Evolutionary conservation across 2,113 vertebrate genomes (phyloP).

Genomic region (Phyllostomus discolor): DNA sequence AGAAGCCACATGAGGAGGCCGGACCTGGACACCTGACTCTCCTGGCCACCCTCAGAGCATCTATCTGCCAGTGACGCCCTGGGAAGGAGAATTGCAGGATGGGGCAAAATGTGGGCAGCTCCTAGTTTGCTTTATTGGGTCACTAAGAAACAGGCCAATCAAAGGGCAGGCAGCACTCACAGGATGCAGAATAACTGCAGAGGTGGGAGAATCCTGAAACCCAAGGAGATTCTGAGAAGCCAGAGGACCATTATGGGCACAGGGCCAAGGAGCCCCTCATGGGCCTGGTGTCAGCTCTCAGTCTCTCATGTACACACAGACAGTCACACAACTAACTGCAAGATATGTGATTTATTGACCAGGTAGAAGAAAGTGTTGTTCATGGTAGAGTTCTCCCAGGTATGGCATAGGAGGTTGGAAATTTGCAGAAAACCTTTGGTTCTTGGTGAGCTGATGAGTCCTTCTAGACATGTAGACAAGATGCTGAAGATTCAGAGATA

Average conservation of each 20-base stretch:
- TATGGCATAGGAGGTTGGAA: not conserved
- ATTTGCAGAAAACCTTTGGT: not conserved
- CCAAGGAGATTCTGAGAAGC: not conserved
- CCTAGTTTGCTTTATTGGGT: too few species aligned
- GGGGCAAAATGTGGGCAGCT: not conserved
- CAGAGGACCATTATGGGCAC: not conserved
- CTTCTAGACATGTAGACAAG: not conserved
- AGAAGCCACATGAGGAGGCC: not conserved
- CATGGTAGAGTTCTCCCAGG: not conserved
- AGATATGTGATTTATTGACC: slow-evolving; percentile 31
- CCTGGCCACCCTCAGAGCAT: not conserved
- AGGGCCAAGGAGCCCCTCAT: not conserved
- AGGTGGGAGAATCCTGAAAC: not conserved
- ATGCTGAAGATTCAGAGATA: not conserved
- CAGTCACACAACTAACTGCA: not conserved
- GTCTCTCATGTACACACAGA: not conserved
- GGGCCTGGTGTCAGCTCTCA: accelerated
- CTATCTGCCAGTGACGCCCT: not conserved
- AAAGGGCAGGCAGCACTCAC: not conserved
- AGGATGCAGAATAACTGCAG: not conserved
- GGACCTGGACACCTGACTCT: not conserved
- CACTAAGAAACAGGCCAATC: not conserved
- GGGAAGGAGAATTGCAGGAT: not conserved
- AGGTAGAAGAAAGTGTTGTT: not conserved
- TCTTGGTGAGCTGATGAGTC: not conserved